Conservation (phyloP, 2,113 vertebrate species). For the Pelmatolapia mariae region DNA sequence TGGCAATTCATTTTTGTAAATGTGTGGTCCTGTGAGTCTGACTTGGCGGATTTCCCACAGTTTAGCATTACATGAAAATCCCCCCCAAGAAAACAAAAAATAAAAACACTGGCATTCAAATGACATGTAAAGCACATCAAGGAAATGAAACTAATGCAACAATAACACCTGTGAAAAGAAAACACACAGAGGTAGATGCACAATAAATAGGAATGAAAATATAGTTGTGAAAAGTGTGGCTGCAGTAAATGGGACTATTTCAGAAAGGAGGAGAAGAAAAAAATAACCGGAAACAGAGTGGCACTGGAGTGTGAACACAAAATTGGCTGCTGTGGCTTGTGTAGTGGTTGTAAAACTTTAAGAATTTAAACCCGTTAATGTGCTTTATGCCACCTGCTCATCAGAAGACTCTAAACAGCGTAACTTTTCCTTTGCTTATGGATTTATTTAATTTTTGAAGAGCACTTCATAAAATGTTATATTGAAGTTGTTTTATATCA, state of each 20-base stretch:
- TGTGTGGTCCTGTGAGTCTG: constrained; percentile 24
- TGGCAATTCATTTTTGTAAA: not conserved
- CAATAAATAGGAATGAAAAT: constrained; percentile 48
- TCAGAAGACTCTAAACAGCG: not conserved
- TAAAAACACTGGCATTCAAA: constrained; percentile 10
- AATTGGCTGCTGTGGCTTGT: constrained; percentile 2
- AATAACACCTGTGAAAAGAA: not conserved
- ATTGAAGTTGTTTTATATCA: not conserved
- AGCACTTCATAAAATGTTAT: not conserved
- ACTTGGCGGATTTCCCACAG: not conserved
- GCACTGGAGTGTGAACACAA: not conserved
- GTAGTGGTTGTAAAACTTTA: constrained; percentile 1
- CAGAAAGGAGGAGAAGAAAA: not conserved
- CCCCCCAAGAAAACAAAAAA: not conserved
- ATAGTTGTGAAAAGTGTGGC: not conserved
- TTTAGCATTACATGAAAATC: not conserved
- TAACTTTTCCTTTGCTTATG: not conserved
- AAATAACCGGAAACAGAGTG: not conserved
- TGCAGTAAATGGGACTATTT: not conserved
- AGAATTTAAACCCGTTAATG: not conserved
- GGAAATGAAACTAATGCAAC: not conserved
- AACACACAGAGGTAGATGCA: constrained; percentile 57
- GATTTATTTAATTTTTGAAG: not conserved
- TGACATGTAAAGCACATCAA: not conserved
- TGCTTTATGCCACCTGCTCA: not conserved